Conservation (phyloP, 1,140 invertebrate genomes). For the Tyrophagus putrescentiae region DNA sequence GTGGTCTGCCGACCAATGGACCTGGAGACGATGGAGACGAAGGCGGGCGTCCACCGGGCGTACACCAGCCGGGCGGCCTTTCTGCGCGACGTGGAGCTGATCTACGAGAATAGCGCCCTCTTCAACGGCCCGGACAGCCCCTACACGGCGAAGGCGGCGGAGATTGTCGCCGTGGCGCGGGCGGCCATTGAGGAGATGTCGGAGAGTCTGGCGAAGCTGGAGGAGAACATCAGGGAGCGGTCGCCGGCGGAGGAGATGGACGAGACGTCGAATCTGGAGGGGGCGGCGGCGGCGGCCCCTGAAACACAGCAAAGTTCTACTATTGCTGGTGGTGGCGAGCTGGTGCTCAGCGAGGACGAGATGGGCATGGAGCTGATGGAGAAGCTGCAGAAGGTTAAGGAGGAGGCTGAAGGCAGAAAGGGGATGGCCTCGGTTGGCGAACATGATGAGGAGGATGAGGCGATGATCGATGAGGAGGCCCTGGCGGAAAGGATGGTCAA, state of each 20-base stretch:
- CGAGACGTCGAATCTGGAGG: constrained; percentile 44
- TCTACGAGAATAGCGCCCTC: constrained; percentile 66
- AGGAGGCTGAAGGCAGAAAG: too few relatives aligned
- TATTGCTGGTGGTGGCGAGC: constrained; percentile 32
- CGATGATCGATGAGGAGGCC: constrained; percentile 31
- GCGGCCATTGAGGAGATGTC: constrained; percentile 46
- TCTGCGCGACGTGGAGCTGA: constrained; percentile 67
- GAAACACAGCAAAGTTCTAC: constrained; percentile 52
- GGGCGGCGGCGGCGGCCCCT: constrained; percentile 70
- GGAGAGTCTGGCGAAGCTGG: background rate
- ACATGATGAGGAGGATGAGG: constrained; percentile 15
- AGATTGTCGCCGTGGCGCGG: constrained; percentile 54
- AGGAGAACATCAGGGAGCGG: constrained; percentile 54
- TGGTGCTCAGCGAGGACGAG: background rate
- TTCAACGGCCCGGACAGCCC: constrained; percentile 83
- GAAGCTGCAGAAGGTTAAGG: too few relatives aligned
- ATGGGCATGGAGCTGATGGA: background rate
- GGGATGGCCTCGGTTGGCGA: too few relatives aligned
- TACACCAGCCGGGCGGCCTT: constrained; percentile 82
- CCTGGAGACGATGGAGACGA: constrained; percentile 74
- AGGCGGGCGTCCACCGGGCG: constrained; percentile 43
- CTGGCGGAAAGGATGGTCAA: constrained; percentile 14
- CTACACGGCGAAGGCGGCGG: constrained; percentile 68
- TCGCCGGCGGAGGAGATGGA: constrained; percentile 41
- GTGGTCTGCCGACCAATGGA: constrained; percentile 89